Evolutionary conservation across 2,888 invertebrate genomes (phyloP), one percentile per base, ranked within the genome.

Genomic region (Orchesella flavescens): DNA sequence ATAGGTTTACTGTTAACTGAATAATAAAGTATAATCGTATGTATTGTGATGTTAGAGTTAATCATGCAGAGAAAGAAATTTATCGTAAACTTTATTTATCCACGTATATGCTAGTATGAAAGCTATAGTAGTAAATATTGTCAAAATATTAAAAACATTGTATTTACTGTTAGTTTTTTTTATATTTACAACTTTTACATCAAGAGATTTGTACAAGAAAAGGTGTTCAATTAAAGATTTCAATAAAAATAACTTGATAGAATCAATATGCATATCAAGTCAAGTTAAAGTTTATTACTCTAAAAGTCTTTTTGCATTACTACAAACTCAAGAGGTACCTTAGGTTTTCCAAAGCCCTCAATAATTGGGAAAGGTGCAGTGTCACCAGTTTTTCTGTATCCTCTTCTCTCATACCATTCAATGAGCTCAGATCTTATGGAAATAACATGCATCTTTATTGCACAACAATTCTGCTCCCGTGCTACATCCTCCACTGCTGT

Each of bases 331-430:
- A 86, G 44, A 21, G 78, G 86, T 13, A 77, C 61, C 59, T 84
- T 85, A 12, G 86, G 84, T n/a, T 73, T 69, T n/a, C 86, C 85
- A 21, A 49, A 78, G 9, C 19, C 73, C 0, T 44, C 66, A 0
- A 12, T 49, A 1, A 15, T 57, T 23, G 75, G 75, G 21, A 86
- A 86, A 0, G 85, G 84, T n/a, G 44, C 63, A 4, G 34, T 78
- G 44, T 80, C 78, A 21, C 85, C 85, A 19, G 83, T 83, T 15
- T 78, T 68, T 12, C 43, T 19, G 61, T 72, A 86, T 43, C 86
- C 86, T 21, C 34, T 46, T 23, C 85, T 21, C 49, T 81, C 77
- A 71, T 86, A 86, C 78, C 79, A 86, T 10, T 63, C 79, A 57
- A 86, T 79, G 13, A 86, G 59, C 24, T 84, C 85, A 0, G 65